Evolutionary conservation across 2,797 vertebrate genomes (phyloP).

Genomic region (Cyprinella venusta): DNA sequence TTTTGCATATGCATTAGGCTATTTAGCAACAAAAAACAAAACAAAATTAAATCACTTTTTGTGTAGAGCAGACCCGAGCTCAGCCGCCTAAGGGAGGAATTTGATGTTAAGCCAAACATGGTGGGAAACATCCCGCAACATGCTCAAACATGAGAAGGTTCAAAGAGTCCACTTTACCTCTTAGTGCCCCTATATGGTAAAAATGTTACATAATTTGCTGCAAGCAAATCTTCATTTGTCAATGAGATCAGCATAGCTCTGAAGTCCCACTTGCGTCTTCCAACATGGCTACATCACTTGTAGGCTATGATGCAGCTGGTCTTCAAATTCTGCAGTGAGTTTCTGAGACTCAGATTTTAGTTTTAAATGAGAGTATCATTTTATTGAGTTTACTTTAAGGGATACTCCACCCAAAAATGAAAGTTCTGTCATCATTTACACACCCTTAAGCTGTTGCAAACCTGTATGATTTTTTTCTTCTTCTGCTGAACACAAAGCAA

Average conservation of each 20-base stretch:
- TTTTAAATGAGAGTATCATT: neutral
- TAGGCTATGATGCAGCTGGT: too few relatives aligned
- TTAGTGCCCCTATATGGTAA: neutral
- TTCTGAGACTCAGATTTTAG: neutral
- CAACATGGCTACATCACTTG: neutral
- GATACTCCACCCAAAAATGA: too few relatives aligned
- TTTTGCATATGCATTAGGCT: too few relatives aligned
- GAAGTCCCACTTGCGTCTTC: neutral
- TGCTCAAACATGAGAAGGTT: slow-evolving; percentile 4
- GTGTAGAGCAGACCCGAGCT: neutral
- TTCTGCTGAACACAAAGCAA: too few relatives aligned
- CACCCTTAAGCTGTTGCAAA: too few relatives aligned
- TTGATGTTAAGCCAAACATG: neutral
- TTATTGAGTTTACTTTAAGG: neutral
- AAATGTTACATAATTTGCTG: neutral
- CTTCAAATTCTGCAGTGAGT: neutral
- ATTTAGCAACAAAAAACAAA: too few relatives aligned
- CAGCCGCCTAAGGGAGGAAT: slow-evolving; percentile 10
- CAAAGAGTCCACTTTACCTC: neutral
- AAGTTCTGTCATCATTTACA: too few relatives aligned
- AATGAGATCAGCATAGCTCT: neutral
- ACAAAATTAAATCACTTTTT: neutral
- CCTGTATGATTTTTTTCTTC: too few relatives aligned
- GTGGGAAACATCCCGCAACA: neutral
- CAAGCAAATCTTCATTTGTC: neutral